Evolutionary conservation across 2,113 vertebrate species (phyloP).

Genomic region (Kryptolebias marmoratus): DNA sequence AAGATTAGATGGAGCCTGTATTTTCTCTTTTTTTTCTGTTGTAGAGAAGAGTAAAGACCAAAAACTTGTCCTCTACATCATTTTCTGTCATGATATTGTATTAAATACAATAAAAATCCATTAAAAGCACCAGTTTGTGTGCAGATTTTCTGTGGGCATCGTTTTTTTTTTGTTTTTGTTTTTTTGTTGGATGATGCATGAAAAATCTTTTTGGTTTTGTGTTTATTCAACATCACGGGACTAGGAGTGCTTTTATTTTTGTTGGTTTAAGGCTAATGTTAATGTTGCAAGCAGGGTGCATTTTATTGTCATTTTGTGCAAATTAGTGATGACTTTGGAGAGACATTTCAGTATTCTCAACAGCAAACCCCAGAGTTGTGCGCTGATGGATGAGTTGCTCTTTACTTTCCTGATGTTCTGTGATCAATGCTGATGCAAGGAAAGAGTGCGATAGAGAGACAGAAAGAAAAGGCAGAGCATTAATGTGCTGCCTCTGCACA

Average conservation of each 20-base stretch:
- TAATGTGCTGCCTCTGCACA: constrained; percentile 71
- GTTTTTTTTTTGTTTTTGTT: too few relatives aligned
- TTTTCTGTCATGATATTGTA: neutral
- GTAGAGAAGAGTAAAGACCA: neutral
- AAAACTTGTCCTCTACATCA: neutral
- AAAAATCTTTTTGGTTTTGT: too few relatives aligned
- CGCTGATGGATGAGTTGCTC: constrained; percentile 73
- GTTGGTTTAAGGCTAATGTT: constrained; percentile 6
- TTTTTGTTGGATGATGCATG: too few relatives aligned
- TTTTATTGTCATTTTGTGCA: constrained; percentile 35
- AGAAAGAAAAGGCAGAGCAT: constrained; percentile 25
- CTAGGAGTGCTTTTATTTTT: constrained; percentile 4
- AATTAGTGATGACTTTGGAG: constrained; percentile 12
- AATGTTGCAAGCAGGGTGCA: constrained; percentile 14
- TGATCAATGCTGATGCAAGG: constrained; percentile 78
- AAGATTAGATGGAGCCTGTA: neutral
- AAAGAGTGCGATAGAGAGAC: constrained; percentile 38
- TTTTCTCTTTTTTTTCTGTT: neutral
- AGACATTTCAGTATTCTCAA: constrained; percentile 64
- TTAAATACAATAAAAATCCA: too few relatives aligned
- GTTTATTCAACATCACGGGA: constrained; percentile 1
- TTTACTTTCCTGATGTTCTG: constrained; percentile 73
- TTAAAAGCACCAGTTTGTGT: too few relatives aligned
- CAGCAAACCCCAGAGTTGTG: constrained; percentile 50
- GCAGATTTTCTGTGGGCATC: too few relatives aligned